Evolutionary conservation across 2,888 invertebrate species (phyloP), one percentile per base, ranked within the genome.

Genomic region (Euclidia mi): DNA sequence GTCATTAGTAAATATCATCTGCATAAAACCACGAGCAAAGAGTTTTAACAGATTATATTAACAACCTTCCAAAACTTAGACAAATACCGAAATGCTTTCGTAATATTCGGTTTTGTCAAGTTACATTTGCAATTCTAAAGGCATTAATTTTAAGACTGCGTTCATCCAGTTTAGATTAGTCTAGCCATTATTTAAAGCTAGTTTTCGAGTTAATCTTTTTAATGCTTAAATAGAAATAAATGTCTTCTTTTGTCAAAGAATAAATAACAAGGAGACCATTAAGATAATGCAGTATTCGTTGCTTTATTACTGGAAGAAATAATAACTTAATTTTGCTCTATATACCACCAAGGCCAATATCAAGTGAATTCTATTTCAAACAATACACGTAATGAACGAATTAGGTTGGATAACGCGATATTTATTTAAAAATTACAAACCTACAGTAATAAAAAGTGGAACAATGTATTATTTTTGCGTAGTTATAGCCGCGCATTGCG

Each of bases 261-360:
- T 46, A 46, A 37, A 46, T 25, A 46, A 15, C 29, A 29, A 37
- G 15, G 1, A 3, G 9, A 17, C 25, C n/a, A 37, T 17, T 29
- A 46, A 29, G n/a, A 6, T 35, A 46, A 46, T 37, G 1, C 35
- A 37, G 28, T 11, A 37, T 25, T 7, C 20, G 4, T 25, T 25
- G 20, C 4, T 25, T 25, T 25, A 25, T 3, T 6, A 25, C 20
- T 20, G 20, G 4, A 3, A n/a, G n/a, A 6, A 3, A 25, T 40
- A 40, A 40, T 47, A 38, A 40, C 18, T 25, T 37, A 28, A 47
- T 20, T 40, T 40, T n/a, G 18, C 10, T 38, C 31, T 38, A 15
- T 9, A 35, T 31, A 9, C 28, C 45, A 46, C 12, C 17, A 4
- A 15, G 7, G 38, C 29, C 17, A 28, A 47, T 40, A 28, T 31